Evolutionary conservation across 2,888 invertebrate genomes (phyloP).

Genomic region (Sipha maydis): DNA sequence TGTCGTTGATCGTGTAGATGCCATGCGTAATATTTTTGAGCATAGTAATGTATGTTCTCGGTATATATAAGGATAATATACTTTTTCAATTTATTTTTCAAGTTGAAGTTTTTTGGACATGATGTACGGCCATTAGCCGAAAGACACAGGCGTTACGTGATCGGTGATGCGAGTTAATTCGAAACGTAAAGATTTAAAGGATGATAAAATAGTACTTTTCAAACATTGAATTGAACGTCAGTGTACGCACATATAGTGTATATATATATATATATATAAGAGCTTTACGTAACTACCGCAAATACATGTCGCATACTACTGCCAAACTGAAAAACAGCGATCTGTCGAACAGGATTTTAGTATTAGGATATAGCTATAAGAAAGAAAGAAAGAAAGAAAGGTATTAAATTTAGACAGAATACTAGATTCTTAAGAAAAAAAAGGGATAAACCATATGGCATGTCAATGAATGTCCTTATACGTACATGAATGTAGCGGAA

Average conservation of each 20-base stretch:
- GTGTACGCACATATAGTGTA: too few relatives aligned
- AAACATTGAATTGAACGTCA: neutral
- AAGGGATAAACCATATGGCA: neutral
- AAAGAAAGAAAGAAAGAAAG: neutral
- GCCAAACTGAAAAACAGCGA: constrained; percentile 2
- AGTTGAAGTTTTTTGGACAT: neutral
- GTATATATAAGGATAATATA: too few relatives aligned
- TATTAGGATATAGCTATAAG: neutral
- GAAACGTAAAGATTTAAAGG: constrained; percentile 24
- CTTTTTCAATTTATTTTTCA: too few relatives aligned
- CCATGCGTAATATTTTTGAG: too few relatives aligned
- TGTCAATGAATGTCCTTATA: constrained; percentile 27
- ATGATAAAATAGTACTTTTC: constrained; percentile 6
- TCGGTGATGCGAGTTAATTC: constrained; percentile 15
- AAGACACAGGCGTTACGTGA: neutral
- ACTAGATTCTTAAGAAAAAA: neutral
- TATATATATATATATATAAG: neutral
- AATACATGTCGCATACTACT: neutral
- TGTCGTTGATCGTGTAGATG: too few relatives aligned
- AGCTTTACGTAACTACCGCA: neutral
- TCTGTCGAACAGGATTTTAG: constrained; percentile 38
- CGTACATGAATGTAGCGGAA: neutral
- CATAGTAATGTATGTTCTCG: too few relatives aligned
- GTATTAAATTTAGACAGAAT: constrained; percentile 28
- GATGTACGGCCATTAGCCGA: neutral